Conservation (phyloP, 1,140 invertebrate species). For the Geopemphigus sp. region DNA sequence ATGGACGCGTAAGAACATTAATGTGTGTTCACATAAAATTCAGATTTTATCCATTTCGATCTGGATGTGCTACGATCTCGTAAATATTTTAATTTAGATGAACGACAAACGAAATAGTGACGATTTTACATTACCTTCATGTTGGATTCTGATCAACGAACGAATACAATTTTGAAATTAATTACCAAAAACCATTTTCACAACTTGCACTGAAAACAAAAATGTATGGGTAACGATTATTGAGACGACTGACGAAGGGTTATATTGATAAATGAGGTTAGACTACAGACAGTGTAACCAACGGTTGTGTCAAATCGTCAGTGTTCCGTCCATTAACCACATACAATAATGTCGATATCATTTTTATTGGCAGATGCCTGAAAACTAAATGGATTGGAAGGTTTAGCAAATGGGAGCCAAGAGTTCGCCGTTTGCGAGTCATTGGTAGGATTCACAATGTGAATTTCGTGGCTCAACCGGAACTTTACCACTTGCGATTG, state of each 20-base stretch:
- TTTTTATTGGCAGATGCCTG: too few species aligned
- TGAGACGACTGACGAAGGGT: neutral
- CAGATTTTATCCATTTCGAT: slow-evolving; percentile 26
- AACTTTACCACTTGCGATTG: too few species aligned
- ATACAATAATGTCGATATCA: too few species aligned
- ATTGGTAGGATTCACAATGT: too few species aligned
- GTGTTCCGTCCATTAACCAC: too few species aligned
- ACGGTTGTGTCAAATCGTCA: neutral
- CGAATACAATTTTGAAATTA: neutral
- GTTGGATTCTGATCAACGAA: neutral
- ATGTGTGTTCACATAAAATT: neutral
- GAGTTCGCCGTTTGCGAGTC: too few species aligned
- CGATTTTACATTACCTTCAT: slow-evolving; percentile 33
- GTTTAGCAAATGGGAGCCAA: too few species aligned
- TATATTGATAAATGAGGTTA: slow-evolving; percentile 24
- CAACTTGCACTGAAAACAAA: neutral
- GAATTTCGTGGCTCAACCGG: too few species aligned
- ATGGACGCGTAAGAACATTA: too few species aligned
- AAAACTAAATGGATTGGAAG: too few species aligned
- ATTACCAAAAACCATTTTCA: slow-evolving; percentile 8
- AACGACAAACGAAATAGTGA: neutral
- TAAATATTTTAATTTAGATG: too few species aligned
- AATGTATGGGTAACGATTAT: slow-evolving; percentile 11
- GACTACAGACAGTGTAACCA: neutral
- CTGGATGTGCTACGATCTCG: neutral